Evolutionary conservation across 2,888 invertebrate genomes (phyloP).

Genomic region (Mactromeris polynyma): DNA sequence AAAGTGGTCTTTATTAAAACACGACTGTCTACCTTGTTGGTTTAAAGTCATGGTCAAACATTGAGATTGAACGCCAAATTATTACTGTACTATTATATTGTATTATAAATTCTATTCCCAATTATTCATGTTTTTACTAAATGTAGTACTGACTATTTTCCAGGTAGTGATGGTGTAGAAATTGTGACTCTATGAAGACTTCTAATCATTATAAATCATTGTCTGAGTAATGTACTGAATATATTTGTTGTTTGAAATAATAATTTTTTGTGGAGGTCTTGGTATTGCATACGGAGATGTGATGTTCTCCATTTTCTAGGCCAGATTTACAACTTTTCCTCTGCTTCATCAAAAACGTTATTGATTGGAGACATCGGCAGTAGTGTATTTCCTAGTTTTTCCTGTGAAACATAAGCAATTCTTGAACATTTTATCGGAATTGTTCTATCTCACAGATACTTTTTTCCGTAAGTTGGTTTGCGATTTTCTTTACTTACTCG

Average conservation of each 20-base stretch:
- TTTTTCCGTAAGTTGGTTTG: not conserved
- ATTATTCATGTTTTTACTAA: not conserved
- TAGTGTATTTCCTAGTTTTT: not conserved
- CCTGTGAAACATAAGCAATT: not conserved
- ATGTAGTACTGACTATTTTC: not conserved
- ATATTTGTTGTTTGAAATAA: not conserved
- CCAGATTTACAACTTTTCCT: not conserved
- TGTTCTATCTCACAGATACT: not conserved
- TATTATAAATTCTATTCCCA: not conserved
- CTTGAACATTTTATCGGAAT: not conserved
- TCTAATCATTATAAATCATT: too few species aligned
- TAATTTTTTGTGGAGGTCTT: not conserved
- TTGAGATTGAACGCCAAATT: too few species aligned
- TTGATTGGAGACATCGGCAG: not conserved
- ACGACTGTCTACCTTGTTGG: too few species aligned
- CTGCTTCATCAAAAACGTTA: not conserved
- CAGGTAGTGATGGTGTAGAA: not conserved
- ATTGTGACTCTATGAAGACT: too few species aligned
- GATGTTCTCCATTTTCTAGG: not conserved
- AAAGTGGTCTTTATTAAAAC: too few species aligned
- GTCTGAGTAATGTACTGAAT: not conserved
- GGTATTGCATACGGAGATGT: not conserved
- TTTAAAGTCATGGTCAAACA: too few species aligned
- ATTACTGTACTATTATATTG: not conserved
- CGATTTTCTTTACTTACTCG: not conserved